Percentiles rank a stretch among this genome's conserved stretches.
phyloP scores from a whole-genome alignment of 2,888 invertebrate species.

The Mechanitis mazaeus region DNA sequence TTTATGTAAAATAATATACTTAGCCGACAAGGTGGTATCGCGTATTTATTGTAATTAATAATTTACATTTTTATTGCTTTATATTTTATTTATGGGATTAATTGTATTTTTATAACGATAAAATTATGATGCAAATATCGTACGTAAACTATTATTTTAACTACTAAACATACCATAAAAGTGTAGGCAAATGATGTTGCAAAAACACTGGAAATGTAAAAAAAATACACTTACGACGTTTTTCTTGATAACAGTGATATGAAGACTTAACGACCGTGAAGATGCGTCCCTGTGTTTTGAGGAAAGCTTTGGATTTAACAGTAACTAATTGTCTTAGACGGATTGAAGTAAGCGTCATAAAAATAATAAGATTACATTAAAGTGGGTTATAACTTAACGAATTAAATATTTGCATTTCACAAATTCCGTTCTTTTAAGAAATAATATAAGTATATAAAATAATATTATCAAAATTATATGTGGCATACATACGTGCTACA shows the following conservation, averaged over 20 bases:
- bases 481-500: no score
- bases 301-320: conserved; percentile 24
- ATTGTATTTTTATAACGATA: neutral
- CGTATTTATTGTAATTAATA: conserved; percentile 1
- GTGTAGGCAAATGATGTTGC: neutral
- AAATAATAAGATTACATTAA: neutral
- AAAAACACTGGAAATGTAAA: neutral
- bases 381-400: neutral
- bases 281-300: conserved; percentile 20
- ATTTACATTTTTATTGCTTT: conserved; percentile 3
- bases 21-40: neutral
- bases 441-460: no score
- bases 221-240: conserved; percentile 17
- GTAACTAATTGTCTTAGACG: conserved; percentile 29
- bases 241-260: conserved; percentile 4
- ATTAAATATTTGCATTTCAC: no score
- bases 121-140: conserved; percentile 1
- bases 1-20: no score
- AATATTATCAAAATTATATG: no score
- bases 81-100: conserved; percentile 1
- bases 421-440: no score
- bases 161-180: no score
- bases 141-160: no score
- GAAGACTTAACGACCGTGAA: conserved; percentile 14
- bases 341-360: conserved; percentile 16